Percentiles rank a stretch among this genome's conserved stretches.
Evolutionary conservation across 2,888 invertebrate species (phyloP).

Genomic region (Apamea monoglypha): DNA sequence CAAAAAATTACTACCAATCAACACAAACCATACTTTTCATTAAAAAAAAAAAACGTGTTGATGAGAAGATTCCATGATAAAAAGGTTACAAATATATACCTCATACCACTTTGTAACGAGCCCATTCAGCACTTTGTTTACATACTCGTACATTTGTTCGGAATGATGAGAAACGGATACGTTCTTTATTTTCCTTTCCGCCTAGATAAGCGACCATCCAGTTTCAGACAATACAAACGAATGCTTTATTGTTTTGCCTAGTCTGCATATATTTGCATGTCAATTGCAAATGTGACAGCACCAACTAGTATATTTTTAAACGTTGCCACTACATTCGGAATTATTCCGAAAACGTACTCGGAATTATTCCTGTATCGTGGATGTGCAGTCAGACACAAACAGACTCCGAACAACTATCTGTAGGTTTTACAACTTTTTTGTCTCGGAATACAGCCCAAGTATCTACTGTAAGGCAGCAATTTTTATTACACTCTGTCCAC

Average conservation of each 20-base stretch:
- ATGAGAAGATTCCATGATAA: neutral
- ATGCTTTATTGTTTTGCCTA: slow-evolving; percentile 47
- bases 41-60: neutral
- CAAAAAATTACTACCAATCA: too few species aligned
- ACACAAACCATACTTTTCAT: too few species aligned
- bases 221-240: slow-evolving; percentile 50
- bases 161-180: slow-evolving; percentile 23
- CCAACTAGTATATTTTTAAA: slow-evolving; percentile 23
- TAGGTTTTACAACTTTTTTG: neutral
- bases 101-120: slow-evolving; percentile 2
- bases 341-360: neutral
- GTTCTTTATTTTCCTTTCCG: slow-evolving; percentile 31
- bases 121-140: neutral
- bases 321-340: neutral
- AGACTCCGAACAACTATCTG: too few species aligned
- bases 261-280: slow-evolving; percentile 49
- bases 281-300: slow-evolving; percentile 27
- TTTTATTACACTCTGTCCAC: too few species aligned
- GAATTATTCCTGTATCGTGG: slow-evolving; percentile 7
- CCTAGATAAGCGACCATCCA: slow-evolving; percentile 40
- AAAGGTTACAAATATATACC: neutral
- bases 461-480: neutral
- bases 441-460: neutral
- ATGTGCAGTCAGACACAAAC: neutral
- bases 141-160: slow-evolving; percentile 13